Evolutionary conservation across 1,140 invertebrate species (phyloP).

Genomic region (Atopsyche davidsoni): DNA sequence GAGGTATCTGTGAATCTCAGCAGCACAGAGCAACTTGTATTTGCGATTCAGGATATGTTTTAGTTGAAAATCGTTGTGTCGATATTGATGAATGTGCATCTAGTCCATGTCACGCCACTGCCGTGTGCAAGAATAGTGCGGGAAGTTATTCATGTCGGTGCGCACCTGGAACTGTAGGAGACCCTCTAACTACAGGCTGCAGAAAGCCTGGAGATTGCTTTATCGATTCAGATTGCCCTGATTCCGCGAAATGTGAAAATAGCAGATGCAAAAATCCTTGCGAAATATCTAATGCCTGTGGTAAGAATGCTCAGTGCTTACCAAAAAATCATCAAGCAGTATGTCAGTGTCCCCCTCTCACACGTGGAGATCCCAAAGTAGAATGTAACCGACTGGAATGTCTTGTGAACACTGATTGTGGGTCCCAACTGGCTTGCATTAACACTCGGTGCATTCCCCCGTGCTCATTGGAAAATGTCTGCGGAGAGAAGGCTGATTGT

Average conservation of each 20-base stretch:
- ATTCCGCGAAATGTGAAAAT: slow-evolving; percentile 68
- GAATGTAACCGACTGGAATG: slow-evolving; percentile 73
- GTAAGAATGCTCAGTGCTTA: slow-evolving; percentile 66
- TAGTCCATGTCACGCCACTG: slow-evolving; percentile 71
- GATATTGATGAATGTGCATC: slow-evolving; percentile 76
- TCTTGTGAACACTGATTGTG: slow-evolving; percentile 71
- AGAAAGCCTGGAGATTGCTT: slow-evolving; percentile 74
- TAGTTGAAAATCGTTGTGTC: slow-evolving; percentile 61
- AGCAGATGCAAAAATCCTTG: slow-evolving; percentile 78
- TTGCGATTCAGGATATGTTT: slow-evolving; percentile 68
- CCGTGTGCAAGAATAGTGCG: slow-evolving; percentile 68
- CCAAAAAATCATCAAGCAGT: slow-evolving; percentile 60
- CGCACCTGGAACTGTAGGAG: slow-evolving; percentile 71
- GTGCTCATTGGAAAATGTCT: slow-evolving; percentile 72
- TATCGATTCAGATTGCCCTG: slow-evolving; percentile 71
- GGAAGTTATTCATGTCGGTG: slow-evolving; percentile 73
- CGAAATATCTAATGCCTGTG: slow-evolving; percentile 58
- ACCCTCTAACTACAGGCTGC: slow-evolving; percentile 60
- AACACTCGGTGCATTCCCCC: slow-evolving; percentile 75
- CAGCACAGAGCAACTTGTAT: slow-evolving; percentile 66
- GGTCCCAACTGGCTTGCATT: slow-evolving; percentile 63
- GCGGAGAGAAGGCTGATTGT: slow-evolving; percentile 73
- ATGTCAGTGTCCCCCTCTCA: slow-evolving; percentile 69
- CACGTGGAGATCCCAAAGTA: slow-evolving; percentile 65
- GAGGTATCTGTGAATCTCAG: slow-evolving; percentile 62